phyloP scores from a whole-genome alignment of 2,888 invertebrate genomes.

The Melipona bicolor region DNA sequence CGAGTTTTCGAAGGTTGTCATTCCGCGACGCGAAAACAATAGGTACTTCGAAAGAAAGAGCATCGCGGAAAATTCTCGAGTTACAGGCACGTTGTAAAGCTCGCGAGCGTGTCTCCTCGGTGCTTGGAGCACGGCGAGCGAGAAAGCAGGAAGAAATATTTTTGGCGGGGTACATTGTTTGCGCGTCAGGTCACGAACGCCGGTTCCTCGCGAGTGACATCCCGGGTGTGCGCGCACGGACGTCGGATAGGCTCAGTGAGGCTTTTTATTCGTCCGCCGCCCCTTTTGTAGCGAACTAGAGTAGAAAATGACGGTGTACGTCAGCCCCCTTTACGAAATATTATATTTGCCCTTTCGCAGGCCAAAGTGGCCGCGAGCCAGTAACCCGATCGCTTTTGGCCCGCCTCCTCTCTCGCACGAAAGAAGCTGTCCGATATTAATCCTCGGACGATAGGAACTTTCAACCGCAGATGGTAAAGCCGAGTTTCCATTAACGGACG shows the following conservation, averaged over 20 bases:
- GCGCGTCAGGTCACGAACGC: constrained; percentile 52
- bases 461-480: constrained; percentile 3
- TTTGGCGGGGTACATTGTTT: constrained; percentile 63
- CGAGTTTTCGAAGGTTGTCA: constrained; percentile 1
- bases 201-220: constrained; percentile 44
- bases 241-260: constrained; percentile 48
- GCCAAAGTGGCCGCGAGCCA: constrained; percentile 61
- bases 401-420: constrained; percentile 15
- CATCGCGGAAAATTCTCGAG: constrained; percentile 13
- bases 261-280: constrained; percentile 35
- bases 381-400: constrained; percentile 48
- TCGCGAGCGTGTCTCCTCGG: constrained; percentile 9
- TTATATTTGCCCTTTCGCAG: constrained; percentile 55
- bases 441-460: constrained; percentile 9
- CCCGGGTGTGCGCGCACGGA: constrained; percentile 41
- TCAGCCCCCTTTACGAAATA: constrained; percentile 57
- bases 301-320: constrained; percentile 59
- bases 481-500: not conserved
- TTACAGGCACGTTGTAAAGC: constrained; percentile 38
- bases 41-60: constrained; percentile 11
- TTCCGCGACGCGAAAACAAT: constrained; percentile 34
- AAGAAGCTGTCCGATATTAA: constrained; percentile 60
- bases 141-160: constrained; percentile 54
- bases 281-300: constrained; percentile 38
- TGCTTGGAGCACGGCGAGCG: too few relatives aligned